phyloP scores from a whole-genome alignment of 2,888 invertebrate genomes.

The Agapostemon virescens region DNA sequence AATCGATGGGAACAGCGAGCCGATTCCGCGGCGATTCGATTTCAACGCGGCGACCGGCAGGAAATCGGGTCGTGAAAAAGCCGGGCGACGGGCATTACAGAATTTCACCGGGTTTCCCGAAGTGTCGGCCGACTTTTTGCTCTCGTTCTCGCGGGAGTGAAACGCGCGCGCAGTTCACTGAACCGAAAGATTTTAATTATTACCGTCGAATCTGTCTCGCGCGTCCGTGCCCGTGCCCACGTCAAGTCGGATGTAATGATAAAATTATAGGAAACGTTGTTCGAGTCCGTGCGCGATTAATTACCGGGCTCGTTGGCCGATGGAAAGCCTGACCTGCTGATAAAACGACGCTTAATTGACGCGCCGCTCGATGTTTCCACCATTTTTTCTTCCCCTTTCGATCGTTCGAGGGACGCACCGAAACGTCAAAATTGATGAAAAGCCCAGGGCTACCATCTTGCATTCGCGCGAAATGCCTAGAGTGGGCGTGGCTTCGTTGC shows the following conservation, averaged over 20 bases:
- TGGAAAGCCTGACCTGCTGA: conserved; percentile 16
- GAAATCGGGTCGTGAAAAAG: conserved; percentile 18
- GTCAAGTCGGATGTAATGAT: conserved; percentile 58
- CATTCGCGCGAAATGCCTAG: background rate
- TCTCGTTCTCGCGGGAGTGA: background rate
- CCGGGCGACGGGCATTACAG: conserved; percentile 14
- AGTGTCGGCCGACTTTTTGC: conserved; percentile 17
- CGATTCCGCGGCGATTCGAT: conserved; percentile 4
- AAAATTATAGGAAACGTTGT: conserved; percentile 62
- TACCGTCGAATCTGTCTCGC: conserved; percentile 59
- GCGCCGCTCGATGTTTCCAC: background rate
- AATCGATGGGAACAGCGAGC: background rate
- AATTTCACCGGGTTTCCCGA: conserved; percentile 11
- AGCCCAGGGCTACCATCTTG: background rate
- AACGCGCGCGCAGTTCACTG: conserved; percentile 56
- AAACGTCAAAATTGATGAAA: background rate
- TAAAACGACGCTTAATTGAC: conserved; percentile 47
- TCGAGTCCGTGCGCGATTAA: conserved; percentile 55
- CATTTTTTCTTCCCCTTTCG: background rate
- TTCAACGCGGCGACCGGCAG: background rate
- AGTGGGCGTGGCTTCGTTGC: background rate
- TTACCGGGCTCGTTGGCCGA: conserved; percentile 30
- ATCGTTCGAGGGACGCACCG: background rate
- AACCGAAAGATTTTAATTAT: conserved; percentile 73
- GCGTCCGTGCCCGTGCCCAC: conserved; percentile 35